Evolutionary conservation across 2,797 vertebrate genomes (phyloP).

Genomic region (Ctenosaura bakeri): DNA sequence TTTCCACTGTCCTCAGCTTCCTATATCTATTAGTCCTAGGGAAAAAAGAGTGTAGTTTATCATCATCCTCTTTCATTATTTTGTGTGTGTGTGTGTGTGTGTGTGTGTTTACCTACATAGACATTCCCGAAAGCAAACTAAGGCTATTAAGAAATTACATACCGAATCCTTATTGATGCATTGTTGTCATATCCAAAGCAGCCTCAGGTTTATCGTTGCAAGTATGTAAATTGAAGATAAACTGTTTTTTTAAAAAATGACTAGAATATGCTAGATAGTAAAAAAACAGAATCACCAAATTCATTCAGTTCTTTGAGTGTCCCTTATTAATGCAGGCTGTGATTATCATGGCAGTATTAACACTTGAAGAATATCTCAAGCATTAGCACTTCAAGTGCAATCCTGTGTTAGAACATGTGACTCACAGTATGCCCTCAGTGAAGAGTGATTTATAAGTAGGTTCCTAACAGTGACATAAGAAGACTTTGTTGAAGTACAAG

Average conservation of each 20-base stretch:
- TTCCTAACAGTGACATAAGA: not conserved
- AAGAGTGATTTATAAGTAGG: not conserved
- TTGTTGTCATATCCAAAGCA: not conserved
- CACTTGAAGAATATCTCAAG: not conserved
- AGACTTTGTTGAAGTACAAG: not conserved
- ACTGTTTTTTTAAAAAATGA: too few relatives aligned
- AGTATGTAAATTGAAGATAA: not conserved
- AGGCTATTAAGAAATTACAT: not conserved
- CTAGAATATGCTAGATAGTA: not conserved
- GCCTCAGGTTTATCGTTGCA: not conserved
- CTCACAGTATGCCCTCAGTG: not conserved
- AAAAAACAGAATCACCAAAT: not conserved
- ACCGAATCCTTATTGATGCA: not conserved
- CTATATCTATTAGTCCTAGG: not conserved
- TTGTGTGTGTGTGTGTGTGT: not conserved
- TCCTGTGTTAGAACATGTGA: not conserved
- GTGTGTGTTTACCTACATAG: not conserved
- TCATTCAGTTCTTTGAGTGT: not conserved
- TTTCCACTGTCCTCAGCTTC: not conserved
- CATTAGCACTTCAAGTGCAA: not conserved
- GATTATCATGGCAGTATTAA: slow-evolving; percentile 12
- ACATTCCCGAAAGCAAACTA: not conserved
- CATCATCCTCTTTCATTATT: not conserved
- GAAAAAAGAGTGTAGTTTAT: not conserved
- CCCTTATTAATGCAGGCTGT: not conserved